Base-by-base conservation (phyloP, 1,140 invertebrate species). In the Ceratitis capitata region DNA sequence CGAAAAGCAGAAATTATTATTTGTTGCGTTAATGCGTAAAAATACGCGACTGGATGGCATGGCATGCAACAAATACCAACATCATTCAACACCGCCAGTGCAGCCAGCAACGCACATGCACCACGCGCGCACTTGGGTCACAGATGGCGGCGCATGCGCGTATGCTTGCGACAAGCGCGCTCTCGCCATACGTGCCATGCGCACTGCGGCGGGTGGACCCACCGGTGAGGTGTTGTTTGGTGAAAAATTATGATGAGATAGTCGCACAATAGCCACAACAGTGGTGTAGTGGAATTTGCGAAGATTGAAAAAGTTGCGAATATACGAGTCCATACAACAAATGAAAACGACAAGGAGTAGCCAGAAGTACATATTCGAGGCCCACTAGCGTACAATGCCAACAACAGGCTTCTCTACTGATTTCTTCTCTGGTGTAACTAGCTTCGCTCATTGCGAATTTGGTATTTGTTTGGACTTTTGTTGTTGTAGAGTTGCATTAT, bases 151-250 rank as follows among this genome's bases (percentile, higher is more conserved):
- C 84, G 35, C 45, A 85, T 82, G 78, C 85, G 84, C n/a, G 84
- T 47, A 64, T 29, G 26, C 58, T 85, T 69, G 45, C 74, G 23
- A 64, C n/a, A 82, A 49, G 23, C 9, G 14, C 16, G 32, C 39
- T 84, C 56, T 2, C 32, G 19, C 12, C n/a, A 45, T 35, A n/a
- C n/a, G 14, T 53, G 47, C 26, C 3, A n/a, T n/a, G 47, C 29
- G 42, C 6, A 19, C 29, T 42, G 74, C 19, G 49, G 47, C 49
- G 61, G 64, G 53, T 58, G 85, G 88, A 85, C 87, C 86, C 85
- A 86, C 86, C 86, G 53, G 78, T 85, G 83, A 89, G 89, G 87
- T 90, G 88, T 89, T 90, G 89, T 89, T 89, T 88, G 87, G 87
- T 86, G 88, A 86, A 87, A 88, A 90, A 88, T 89, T 90, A 90